phyloP scores from a whole-genome alignment of 2,888 invertebrate species.

The Tetropium fuscum region DNA sequence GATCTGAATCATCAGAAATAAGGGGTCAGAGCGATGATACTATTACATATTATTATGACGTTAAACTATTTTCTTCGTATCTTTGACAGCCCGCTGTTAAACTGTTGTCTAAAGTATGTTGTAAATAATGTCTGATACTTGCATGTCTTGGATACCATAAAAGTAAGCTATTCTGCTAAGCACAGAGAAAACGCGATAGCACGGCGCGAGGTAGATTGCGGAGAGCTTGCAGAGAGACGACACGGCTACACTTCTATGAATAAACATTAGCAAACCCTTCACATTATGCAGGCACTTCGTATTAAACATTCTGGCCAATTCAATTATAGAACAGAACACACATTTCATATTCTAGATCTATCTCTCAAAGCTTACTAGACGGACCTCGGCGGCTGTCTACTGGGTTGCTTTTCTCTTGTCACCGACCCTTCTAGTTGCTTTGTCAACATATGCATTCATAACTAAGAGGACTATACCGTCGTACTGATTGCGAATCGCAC shows the following conservation, averaged over 20 bases:
- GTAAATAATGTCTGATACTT: constrained; percentile 7
- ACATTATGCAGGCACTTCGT: constrained; percentile 64
- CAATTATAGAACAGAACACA: constrained; percentile 64
- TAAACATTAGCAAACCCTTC: constrained; percentile 64
- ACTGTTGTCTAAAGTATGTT: not conserved
- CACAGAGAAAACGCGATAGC: constrained; percentile 12
- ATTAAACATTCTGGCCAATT: constrained; percentile 65
- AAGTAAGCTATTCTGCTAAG: constrained; percentile 44
- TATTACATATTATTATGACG: not conserved
- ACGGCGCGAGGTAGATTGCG: constrained; percentile 8
- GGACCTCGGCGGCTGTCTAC: constrained; percentile 32
- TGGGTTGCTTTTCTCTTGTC: constrained; percentile 42
- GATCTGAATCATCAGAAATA: no score
- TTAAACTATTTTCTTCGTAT: not conserved
- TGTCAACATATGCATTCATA: constrained; percentile 49
- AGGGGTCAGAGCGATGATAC: no score
- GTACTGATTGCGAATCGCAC: constrained; percentile 29
- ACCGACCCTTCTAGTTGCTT: constrained; percentile 41
- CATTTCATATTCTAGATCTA: constrained; percentile 62
- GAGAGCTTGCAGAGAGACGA: constrained; percentile 19
- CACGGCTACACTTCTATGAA: constrained; percentile 41
- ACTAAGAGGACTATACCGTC: constrained; percentile 33
- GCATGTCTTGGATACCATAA: constrained; percentile 45
- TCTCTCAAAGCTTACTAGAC: constrained; percentile 46
- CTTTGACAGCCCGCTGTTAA: not conserved